These are phyloP conservation scores for Orthonyx spaldingii DNA, from an alignment of 2,113 vertebrate species.

Conservation along the genomic window DNA sequence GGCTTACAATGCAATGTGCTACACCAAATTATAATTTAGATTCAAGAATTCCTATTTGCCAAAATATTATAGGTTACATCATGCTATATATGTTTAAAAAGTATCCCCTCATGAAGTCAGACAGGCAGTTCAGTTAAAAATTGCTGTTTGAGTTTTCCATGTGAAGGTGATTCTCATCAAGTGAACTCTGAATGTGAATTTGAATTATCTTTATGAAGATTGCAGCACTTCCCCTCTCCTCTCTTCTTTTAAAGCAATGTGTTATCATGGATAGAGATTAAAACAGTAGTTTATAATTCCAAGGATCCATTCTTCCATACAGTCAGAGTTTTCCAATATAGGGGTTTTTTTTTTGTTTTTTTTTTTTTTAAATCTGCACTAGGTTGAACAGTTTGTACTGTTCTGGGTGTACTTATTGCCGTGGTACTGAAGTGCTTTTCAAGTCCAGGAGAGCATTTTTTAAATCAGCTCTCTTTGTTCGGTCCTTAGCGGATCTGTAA, in stretches of 20 bases:
- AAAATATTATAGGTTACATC: background rate
- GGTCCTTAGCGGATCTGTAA: background rate
- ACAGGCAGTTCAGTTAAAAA: background rate
- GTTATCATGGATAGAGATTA: background rate
- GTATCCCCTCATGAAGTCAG: background rate
- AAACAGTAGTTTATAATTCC: background rate
- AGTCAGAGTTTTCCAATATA: background rate
- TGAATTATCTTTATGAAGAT: background rate
- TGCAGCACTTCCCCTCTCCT: background rate
- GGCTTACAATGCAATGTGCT: background rate
- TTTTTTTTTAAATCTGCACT: background rate
- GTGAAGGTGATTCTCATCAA: background rate
- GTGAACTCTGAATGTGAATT: background rate
- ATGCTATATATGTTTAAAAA: background rate
- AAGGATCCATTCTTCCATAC: background rate
- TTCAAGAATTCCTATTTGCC: background rate
- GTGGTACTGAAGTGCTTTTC: background rate
- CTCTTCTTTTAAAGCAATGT: background rate
- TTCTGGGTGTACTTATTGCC: background rate
- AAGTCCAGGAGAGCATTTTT: background rate
- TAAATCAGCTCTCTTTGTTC: slow-evolving; percentile 2
- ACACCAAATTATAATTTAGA: background rate
- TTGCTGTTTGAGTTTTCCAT: background rate
- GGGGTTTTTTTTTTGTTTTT: no score
- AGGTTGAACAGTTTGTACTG: background rate